Base-by-base conservation (phyloP, 2,888 invertebrate species). In the Apotomis betuletana region DNA sequence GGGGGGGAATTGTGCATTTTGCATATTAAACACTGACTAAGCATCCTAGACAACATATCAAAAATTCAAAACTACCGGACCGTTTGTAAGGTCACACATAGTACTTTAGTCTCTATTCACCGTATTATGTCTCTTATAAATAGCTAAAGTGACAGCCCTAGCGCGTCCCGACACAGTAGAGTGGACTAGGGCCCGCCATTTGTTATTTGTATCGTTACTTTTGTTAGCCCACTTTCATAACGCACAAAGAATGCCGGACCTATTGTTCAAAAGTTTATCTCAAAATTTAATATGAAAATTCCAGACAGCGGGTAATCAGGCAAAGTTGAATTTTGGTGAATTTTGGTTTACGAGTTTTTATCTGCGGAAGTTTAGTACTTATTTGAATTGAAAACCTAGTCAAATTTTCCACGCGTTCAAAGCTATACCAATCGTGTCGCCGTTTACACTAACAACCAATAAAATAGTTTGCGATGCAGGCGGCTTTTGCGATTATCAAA, bases 171-270 rank as follows among this genome's bases (percentile, higher is more conserved):
- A 54, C 62, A 46, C 62, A 72, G 68, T 63, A 63, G 67, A 72
- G 72, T 72, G 72, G 72, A 72, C 72, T 64, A 67, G 65, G 77
- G 75, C 65, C 77, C 76, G 75, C 80, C 85, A 86, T 88, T 88
- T 87, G 86, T 88, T 80, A 83, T 80, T 79, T 83, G 81, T 88
- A 87, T 88, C 83, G 83, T 80, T 80, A 82, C 82, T 80, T 84
- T 82, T 79, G 75, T 81, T 78, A 81, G 77, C 80, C 83, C 86
- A 81, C 84, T 81, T 79, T 74, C 70, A 74, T 69, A 74, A 75
- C 68, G 79, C 81, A 85, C 85, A 84, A 86, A 87, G 86, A 86
- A 85, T 81, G 79, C 74, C 71, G 65, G 78, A 67, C 60, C 80
- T 75, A 80, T 85, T 87, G 85, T 84, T 77, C 77, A 63, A 74